Evolutionary conservation across 2,888 invertebrate species (phyloP).

Genomic region (Clitarchus hookeri): DNA sequence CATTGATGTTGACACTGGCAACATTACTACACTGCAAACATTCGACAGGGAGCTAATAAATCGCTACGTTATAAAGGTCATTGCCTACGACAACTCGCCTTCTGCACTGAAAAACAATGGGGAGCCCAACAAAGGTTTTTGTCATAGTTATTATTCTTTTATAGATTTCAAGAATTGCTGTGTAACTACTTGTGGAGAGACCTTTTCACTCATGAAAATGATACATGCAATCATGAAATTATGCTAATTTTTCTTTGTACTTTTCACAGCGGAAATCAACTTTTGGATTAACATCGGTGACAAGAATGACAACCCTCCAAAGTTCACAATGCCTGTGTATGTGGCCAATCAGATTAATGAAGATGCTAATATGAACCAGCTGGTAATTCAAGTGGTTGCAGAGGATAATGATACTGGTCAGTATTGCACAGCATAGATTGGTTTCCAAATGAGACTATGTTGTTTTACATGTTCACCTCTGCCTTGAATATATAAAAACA

Average conservation of each 20-base stretch:
- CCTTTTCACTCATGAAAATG: neutral
- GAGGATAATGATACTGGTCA: slow-evolving; percentile 81
- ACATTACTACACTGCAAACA: slow-evolving; percentile 77
- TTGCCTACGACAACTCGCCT: slow-evolving; percentile 87
- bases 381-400: slow-evolving; percentile 87
- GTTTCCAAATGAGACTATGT: neutral
- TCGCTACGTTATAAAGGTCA: slow-evolving; percentile 87
- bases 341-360: slow-evolving; percentile 77
- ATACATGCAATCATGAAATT: neutral
- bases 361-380: slow-evolving; percentile 79
- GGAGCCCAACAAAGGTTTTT: slow-evolving; percentile 69
- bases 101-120: slow-evolving; percentile 71
- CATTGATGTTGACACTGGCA: slow-evolving; percentile 84
- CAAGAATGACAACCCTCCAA: slow-evolving; percentile 93
- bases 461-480: neutral
- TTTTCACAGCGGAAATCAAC: slow-evolving; percentile 67
- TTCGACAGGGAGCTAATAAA: slow-evolving; percentile 88
- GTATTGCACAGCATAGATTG: neutral
- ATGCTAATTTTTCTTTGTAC: neutral
- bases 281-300: slow-evolving; percentile 92
- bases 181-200: too few relatives aligned
- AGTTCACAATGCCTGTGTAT: slow-evolving; percentile 78
- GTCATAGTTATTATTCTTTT: slow-evolving; percentile 33
- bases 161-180: neutral
- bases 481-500: neutral